Conservation (phyloP, 2,113 vertebrate species). For the Xerus inauris region DNA sequence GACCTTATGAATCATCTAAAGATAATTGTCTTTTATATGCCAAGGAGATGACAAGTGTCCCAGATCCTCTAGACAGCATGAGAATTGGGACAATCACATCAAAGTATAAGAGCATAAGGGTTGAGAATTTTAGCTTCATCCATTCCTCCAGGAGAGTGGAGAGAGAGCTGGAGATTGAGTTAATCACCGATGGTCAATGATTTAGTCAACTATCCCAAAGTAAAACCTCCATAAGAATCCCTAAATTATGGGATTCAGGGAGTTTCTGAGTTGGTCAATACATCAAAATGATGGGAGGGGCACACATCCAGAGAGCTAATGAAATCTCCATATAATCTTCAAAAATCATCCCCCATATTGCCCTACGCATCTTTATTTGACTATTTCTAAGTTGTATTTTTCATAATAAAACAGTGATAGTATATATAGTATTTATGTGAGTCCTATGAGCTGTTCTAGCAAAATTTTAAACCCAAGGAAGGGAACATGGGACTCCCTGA, state of each 20-base stretch:
- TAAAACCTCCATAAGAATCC: background rate
- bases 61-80: background rate
- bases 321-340: background rate
- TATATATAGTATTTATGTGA: background rate
- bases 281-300: background rate
- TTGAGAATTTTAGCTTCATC: background rate
- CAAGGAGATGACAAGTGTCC: background rate
- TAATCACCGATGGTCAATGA: background rate
- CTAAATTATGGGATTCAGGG: background rate
- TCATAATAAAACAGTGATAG: background rate
- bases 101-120: background rate
- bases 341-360: too few species aligned
- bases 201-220: background rate
- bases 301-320: background rate
- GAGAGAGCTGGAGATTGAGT: background rate
- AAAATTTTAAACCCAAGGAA: background rate
- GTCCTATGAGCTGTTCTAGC: background rate
- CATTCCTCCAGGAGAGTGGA: background rate
- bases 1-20: background rate
- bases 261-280: background rate
- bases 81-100: background rate
- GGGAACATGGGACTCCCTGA: background rate
- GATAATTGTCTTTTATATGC: background rate
- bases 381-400: background rate
- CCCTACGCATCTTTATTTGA: background rate